A percentile compares a stretch with the other conserved stretches of the same genome.
These are phyloP conservation scores for Sylvia atricapilla DNA, from an alignment of 2,113 vertebrate species.

Conservation along the genomic window DNA sequence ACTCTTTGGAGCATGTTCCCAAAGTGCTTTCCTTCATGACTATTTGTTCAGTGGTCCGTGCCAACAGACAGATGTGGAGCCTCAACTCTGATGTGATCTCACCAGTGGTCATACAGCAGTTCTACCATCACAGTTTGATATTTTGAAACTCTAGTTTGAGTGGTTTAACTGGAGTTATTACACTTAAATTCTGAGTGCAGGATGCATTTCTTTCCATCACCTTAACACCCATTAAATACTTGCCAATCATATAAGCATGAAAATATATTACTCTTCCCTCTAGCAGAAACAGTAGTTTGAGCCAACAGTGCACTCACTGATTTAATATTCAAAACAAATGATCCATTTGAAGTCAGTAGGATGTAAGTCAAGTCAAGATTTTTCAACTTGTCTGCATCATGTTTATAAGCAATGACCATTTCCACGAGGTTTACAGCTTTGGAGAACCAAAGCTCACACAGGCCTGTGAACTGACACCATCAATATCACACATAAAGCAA, in stretches of 20 bases:
- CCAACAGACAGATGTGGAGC: background rate
- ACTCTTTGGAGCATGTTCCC: background rate
- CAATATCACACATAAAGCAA: background rate
- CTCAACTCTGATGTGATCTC: background rate
- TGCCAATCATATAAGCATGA: background rate
- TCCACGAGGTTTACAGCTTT: background rate
- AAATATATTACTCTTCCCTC: background rate
- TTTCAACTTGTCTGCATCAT: background rate
- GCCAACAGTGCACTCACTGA: background rate
- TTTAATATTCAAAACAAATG: background rate
- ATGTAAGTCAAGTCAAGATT: background rate
- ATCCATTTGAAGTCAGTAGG: background rate
- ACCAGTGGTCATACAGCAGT: background rate
- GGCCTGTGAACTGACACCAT: background rate
- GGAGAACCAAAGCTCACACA: background rate
- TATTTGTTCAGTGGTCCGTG: background rate
- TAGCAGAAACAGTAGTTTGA: background rate
- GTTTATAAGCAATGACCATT: background rate
- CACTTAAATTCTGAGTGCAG: background rate
- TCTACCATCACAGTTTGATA: background rate
- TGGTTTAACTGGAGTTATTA: background rate
- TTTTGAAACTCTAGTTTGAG: background rate
- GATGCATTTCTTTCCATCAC: background rate
- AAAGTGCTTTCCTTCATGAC: background rate
- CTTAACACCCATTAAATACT: background rate